Conservation (phyloP, 2,113 vertebrate species). For the Amphilophus citrinellus region DNA sequence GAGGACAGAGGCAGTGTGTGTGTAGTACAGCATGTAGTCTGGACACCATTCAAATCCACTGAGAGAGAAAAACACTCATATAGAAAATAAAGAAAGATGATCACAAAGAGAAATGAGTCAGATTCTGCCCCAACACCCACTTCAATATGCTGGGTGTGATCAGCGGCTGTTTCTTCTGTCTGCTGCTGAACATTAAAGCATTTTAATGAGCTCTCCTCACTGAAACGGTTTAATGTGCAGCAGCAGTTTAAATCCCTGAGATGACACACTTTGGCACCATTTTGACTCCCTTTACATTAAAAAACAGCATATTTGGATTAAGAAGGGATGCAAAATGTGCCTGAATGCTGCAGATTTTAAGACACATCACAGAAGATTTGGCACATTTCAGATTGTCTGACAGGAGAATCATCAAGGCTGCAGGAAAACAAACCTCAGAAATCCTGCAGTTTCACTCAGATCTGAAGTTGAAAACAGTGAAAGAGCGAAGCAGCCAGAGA, state of each 20-base stretch:
- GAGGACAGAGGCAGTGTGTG: conserved; percentile 74
- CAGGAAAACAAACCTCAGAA: neutral
- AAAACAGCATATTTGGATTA: neutral
- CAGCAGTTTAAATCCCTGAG: neutral
- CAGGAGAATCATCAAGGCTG: neutral
- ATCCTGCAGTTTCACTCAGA: neutral
- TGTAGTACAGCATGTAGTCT: conserved; percentile 54
- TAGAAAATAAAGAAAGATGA: conserved; percentile 66
- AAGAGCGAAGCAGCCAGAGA: neutral
- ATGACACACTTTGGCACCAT: neutral
- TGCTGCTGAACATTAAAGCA: neutral
- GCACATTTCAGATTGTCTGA: neutral
- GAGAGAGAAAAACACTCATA: conserved; percentile 67
- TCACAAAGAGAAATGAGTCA: conserved; percentile 56
- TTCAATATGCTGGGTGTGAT: neutral
- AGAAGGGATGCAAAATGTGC: conserved; percentile 2
- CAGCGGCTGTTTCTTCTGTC: neutral
- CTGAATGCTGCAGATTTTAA: neutral
- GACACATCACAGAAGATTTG: neutral
- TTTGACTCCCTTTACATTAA: conserved; percentile 7
- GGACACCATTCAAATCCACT: conserved; percentile 71
- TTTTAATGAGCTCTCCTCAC: neutral
- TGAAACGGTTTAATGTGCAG: neutral
- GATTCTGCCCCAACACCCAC: neutral
- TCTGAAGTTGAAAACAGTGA: neutral